phyloP scores from a whole-genome alignment of 2,888 invertebrate species.

The Latheticus oryzae region DNA sequence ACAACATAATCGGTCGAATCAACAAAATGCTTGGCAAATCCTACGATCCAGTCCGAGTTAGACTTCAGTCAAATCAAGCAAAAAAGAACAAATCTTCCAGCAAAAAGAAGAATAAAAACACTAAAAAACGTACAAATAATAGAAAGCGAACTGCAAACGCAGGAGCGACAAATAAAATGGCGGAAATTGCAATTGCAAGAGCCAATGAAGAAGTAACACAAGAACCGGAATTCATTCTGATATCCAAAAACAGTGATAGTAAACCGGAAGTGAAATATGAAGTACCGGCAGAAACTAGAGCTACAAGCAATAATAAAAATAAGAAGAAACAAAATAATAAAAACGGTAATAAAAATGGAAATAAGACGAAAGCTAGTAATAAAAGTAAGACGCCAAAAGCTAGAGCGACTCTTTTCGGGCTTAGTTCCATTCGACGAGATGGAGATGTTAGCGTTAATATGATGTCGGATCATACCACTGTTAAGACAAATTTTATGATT shows the following conservation, averaged over 20 bases:
- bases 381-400: conserved; percentile 49
- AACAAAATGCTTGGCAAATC: conserved; percentile 82
- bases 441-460: conserved; percentile 86
- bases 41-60: conserved; percentile 88
- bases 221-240: conserved; percentile 61
- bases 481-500: conserved; percentile 83
- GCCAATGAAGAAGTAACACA: conserved; percentile 55
- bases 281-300: conserved; percentile 48
- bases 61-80: conserved; percentile 67
- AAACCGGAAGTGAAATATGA: conserved; percentile 44
- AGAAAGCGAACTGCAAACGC: conserved; percentile 18
- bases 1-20: conserved; percentile 83
- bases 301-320: conserved; percentile 54
- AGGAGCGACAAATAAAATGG: conserved; percentile 60
- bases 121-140: conserved; percentile 9
- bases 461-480: conserved; percentile 83
- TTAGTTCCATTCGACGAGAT: conserved; percentile 81
- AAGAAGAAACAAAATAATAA: conserved; percentile 57
- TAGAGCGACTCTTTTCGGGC: conserved; percentile 82
- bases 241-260: conserved; percentile 57
- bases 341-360: conserved; percentile 52
- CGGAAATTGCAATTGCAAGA: conserved; percentile 58
- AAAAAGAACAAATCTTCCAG: conserved; percentile 55
- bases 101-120: conserved; percentile 35
- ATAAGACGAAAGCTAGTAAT: conserved; percentile 52